Evolutionary conservation across 2,888 invertebrate genomes (phyloP).

Genomic region (Plagiodera versicolora): DNA sequence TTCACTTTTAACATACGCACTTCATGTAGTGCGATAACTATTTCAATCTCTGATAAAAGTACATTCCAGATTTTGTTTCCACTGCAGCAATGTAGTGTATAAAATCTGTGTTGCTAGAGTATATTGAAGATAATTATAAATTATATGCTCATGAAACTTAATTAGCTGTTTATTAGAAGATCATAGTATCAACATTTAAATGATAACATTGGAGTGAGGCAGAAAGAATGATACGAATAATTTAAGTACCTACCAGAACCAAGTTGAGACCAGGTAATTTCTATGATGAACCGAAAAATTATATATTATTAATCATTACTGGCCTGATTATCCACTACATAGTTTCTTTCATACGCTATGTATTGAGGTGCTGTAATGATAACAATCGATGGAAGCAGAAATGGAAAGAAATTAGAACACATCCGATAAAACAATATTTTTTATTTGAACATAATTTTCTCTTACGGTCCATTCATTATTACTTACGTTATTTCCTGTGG

Average conservation of each 20-base stretch:
- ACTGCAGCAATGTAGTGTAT: no score
- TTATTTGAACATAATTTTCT: not conserved
- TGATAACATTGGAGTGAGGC: not conserved
- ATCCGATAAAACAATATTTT: not conserved
- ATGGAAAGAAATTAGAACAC: constrained; percentile 11
- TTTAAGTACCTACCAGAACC: not conserved
- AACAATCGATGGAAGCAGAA: constrained; percentile 5
- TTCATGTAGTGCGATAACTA: no score
- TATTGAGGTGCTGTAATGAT: constrained; percentile 5
- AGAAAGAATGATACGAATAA: not conserved
- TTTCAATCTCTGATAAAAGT: no score
- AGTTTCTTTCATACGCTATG: not conserved
- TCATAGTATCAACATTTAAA: not conserved
- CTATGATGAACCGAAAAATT: not conserved
- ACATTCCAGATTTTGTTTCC: not conserved
- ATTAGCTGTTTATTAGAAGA: not conserved
- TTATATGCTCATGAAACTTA: not conserved
- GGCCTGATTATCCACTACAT: not conserved
- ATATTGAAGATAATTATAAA: not conserved
- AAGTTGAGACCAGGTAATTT: not conserved
- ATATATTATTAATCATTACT: not conserved
- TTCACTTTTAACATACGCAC: no score
- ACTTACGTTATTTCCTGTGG: no score
- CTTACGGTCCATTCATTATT: no score
- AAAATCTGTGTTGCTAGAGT: no score